Evolutionary conservation across 2,113 vertebrate species (phyloP).

Genomic region (Nothoprocta pentlandii): DNA sequence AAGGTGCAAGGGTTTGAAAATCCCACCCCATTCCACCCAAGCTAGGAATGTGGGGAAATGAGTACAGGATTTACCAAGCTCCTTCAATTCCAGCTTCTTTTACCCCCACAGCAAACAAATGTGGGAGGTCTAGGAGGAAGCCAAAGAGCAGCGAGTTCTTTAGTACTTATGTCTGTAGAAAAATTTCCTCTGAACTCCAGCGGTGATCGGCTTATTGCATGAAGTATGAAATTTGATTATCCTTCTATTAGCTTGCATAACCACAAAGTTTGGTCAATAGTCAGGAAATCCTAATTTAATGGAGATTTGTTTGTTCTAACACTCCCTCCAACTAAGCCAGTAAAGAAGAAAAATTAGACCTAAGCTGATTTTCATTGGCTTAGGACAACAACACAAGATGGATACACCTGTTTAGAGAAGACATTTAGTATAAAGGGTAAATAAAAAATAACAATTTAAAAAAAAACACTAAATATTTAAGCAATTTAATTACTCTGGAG

Average conservation of each 20-base stretch:
- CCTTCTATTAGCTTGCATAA: not conserved
- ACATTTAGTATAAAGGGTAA: not conserved
- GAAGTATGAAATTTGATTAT: not conserved
- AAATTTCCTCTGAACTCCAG: not conserved
- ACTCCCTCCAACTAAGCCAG: not conserved
- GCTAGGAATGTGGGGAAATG: not conserved
- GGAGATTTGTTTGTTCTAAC: not conserved
- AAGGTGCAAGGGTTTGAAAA: not conserved
- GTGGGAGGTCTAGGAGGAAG: not conserved
- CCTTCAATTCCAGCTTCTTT: not conserved
- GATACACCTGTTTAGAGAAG: not conserved
- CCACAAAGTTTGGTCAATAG: not conserved
- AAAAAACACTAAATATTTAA: not conserved
- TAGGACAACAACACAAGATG: not conserved
- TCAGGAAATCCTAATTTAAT: not conserved
- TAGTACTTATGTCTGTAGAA: not conserved
- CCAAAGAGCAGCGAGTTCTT: not conserved
- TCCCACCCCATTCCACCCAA: not conserved
- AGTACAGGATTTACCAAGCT: not conserved
- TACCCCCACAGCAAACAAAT: not conserved
- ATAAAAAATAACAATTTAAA: not conserved
- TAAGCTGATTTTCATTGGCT: not conserved
- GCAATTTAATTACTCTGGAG: not conserved
- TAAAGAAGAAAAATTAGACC: not conserved
- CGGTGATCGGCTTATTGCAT: not conserved